Percentiles rank a stretch among this genome's conserved stretches.
These are phyloP conservation scores for Rhodeus uyekii DNA, from an alignment of 2,797 vertebrate genomes.

Conservation along the genomic window DNA sequence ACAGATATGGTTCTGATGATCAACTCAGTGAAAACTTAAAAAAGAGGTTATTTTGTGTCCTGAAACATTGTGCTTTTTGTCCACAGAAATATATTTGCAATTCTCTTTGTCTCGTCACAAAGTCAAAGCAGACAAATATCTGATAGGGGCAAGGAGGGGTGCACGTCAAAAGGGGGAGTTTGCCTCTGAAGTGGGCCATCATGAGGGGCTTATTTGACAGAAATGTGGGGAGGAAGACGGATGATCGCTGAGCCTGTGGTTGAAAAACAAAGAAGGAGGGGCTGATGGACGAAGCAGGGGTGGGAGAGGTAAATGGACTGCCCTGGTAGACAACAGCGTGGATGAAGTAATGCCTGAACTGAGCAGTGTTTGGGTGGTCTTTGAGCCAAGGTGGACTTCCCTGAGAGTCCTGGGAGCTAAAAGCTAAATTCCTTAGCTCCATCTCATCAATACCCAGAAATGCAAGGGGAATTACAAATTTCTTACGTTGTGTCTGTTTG, in stretches of 20 bases:
- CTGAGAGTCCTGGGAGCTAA: conserved; percentile 24
- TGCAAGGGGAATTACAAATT: not conserved
- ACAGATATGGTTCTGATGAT: not conserved
- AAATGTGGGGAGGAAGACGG: conserved; percentile 46
- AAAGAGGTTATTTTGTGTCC: no score
- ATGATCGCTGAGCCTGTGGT: conserved; percentile 54
- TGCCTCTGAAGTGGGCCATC: conserved; percentile 47
- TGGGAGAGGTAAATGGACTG: conserved; percentile 53
- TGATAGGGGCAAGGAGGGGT: conserved; percentile 17
- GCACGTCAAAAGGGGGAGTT: conserved; percentile 3
- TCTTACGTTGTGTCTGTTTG: not conserved
- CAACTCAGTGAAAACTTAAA: no score
- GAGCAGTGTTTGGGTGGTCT: conserved; percentile 58
- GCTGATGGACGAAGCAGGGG: conserved; percentile 50
- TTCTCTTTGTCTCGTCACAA: conserved; percentile 1
- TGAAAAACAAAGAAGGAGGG: conserved; percentile 58
- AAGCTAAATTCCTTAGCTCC: conserved; percentile 7
- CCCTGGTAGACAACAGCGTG: conserved; percentile 12
- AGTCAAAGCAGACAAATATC: conserved; percentile 34
- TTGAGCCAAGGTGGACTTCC: conserved; percentile 23
- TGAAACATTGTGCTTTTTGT: not conserved
- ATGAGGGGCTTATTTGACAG: conserved; percentile 56
- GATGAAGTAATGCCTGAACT: conserved; percentile 17
- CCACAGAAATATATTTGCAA: not conserved
- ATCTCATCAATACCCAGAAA: not conserved